Percentiles rank a stretch among this genome's conserved stretches.
These are phyloP conservation scores for Chiloscyllium punctatum DNA, from an alignment of 2,797 vertebrate species.

Conservation along the genomic window DNA sequence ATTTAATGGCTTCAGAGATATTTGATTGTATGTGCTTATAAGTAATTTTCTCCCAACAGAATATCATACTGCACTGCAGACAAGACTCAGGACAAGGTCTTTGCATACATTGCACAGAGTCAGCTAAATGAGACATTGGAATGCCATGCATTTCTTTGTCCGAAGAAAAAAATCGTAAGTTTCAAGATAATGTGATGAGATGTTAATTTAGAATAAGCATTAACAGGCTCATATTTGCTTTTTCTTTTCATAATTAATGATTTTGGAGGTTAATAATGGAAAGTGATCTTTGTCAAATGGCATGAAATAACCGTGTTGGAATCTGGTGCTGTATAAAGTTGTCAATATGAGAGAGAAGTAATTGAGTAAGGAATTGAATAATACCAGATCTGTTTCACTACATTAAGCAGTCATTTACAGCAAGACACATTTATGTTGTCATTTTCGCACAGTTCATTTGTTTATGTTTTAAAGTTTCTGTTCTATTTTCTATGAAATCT, in stretches of 20 bases:
- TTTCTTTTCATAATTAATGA: neutral
- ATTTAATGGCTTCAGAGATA: neutral
- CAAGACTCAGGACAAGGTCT: slow-evolving; percentile 90
- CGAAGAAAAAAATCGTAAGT: slow-evolving; percentile 88
- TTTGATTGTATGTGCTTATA: neutral
- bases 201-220: neutral
- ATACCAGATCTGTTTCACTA: neutral
- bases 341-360: neutral
- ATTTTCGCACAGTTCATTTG: neutral
- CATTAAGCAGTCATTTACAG: neutral
- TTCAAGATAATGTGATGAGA: neutral
- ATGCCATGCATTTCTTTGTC: slow-evolving; percentile 84
- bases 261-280: neutral
- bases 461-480: neutral
- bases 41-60: slow-evolving; percentile 51
- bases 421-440: neutral
- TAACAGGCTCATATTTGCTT: neutral
- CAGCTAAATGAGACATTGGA: slow-evolving; percentile 76
- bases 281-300: neutral
- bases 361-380: slow-evolving; percentile 4
- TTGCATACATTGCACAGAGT: slow-evolving; percentile 84
- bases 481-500: neutral
- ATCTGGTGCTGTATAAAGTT: neutral
- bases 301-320: neutral
- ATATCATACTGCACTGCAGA: slow-evolving; percentile 92